Evolutionary conservation across 2,888 invertebrate genomes (phyloP).

Genomic region (Itoplectis maculator): DNA sequence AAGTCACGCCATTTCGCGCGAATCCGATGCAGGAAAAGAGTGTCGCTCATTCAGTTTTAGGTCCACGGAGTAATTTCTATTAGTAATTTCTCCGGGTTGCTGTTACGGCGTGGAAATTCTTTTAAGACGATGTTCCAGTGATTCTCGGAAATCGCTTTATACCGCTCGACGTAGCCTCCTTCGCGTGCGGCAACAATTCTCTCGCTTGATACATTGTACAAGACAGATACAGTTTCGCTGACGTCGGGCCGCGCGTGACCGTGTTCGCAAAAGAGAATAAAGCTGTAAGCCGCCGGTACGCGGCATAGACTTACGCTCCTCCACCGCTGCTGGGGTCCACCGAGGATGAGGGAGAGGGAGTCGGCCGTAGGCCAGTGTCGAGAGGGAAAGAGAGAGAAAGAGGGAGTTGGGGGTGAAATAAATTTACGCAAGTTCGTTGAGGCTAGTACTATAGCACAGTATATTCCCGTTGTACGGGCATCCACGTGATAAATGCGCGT

Average conservation of each 20-base stretch:
- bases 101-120: not conserved
- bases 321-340: not conserved
- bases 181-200: constrained; percentile 48
- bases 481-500: constrained; percentile 70
- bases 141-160: constrained; percentile 2
- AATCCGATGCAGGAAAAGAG: not conserved
- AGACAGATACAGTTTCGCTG: constrained; percentile 60
- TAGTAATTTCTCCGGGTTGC: not conserved
- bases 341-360: constrained; percentile 19
- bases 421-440: constrained; percentile 67
- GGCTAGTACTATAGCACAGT: constrained; percentile 49
- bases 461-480: constrained; percentile 64
- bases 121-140: constrained; percentile 3
- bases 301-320: constrained; percentile 17
- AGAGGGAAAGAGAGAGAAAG: constrained; percentile 11
- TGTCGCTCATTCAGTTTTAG: too few relatives aligned
- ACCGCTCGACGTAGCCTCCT: not conserved
- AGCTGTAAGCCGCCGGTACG: constrained; percentile 39
- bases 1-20: too few relatives aligned
- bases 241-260: constrained; percentile 59
- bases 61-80: too few relatives aligned
- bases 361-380: not conserved
- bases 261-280: constrained; percentile 57
- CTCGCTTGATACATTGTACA: constrained; percentile 56
- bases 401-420: constrained; percentile 42